Conservation (phyloP, 2,113 vertebrate genomes). For the Bettongia penicillata region DNA sequence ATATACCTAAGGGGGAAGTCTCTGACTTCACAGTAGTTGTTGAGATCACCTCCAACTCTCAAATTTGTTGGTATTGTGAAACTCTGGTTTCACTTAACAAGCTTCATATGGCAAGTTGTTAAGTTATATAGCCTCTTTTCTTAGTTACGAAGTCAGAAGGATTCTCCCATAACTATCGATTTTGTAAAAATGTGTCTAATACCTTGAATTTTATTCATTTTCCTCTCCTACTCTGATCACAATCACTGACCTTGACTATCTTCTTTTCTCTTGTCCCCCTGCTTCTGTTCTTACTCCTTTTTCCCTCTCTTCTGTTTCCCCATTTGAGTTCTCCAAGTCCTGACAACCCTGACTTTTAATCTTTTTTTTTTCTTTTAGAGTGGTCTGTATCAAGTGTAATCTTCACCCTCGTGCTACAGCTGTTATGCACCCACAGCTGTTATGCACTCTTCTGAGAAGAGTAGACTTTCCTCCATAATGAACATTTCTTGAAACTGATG, state of each 20-base stretch:
- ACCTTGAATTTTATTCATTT: not conserved
- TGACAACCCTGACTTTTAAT: not conserved
- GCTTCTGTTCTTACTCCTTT: not conserved
- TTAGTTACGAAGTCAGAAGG: not conserved
- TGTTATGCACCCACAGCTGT: not conserved
- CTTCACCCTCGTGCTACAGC: not conserved
- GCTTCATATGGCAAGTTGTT: not conserved
- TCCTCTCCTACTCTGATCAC: not conserved
- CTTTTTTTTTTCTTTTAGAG: not conserved
- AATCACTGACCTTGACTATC: not conserved
- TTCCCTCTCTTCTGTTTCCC: not conserved
- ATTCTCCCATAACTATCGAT: not conserved
- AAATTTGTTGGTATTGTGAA: not conserved
- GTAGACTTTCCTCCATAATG: not conserved
- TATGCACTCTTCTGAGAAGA: not conserved
- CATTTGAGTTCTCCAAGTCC: not conserved
- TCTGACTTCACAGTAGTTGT: fast-evolving
- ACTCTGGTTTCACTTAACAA: not conserved
- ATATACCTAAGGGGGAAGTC: not conserved
- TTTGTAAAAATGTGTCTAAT: not conserved
- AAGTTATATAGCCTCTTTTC: not conserved
- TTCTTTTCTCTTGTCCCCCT: not conserved
- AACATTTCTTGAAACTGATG: not conserved
- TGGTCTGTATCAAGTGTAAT: not conserved
- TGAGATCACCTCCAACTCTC: not conserved